phyloP scores from a whole-genome alignment of 2,113 vertebrate species.

The zebrafish (Danio rerio) region GRCz12tu NC_133195.1:40260501-40261000 shows the following conservation, averaged over 20 bases:
- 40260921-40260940: neutral
- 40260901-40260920: constrained; percentile 10
- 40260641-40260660: neutral
- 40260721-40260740: neutral
- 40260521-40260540: neutral
- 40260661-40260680: neutral
- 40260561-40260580: neutral
- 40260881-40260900: constrained; percentile 10
- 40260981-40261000: constrained; percentile 9
- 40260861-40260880: constrained; percentile 23
- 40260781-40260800: neutral
- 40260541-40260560: neutral
- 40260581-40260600: neutral
- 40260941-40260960: constrained; percentile 8
- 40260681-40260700: neutral
- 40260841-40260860: neutral
- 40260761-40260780: constrained; percentile 8
- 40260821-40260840: neutral
- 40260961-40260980: constrained; percentile 4
- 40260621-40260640: constrained; percentile 1
- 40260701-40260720: neutral
- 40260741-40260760: constrained; percentile 16
- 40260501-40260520: too few relatives aligned
- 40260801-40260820: constrained; percentile 13
- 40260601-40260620: neutral